Base-by-base conservation (phyloP, 1,140 invertebrate genomes). In the Megalonaias nervosa region DNA sequence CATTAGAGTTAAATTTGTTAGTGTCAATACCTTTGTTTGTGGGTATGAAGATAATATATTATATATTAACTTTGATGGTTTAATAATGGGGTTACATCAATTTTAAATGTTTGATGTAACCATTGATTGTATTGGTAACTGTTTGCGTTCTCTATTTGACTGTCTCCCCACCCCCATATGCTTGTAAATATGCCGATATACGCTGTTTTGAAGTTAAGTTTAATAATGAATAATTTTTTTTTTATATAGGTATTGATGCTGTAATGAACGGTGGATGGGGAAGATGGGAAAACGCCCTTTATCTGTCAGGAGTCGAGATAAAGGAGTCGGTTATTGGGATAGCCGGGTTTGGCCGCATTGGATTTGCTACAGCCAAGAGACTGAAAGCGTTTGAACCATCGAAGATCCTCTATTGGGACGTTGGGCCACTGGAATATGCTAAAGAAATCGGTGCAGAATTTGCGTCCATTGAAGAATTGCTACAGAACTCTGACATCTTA, bases 241-340 rank as follows among this genome's bases (percentile, higher is more conserved):
- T 68, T 71, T 67, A 31, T 75, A 57, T 70, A 88, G 87, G 71
- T 70, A 65, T 82, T 6, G 48, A 77, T 48, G 83, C 84, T 23
- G 86, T 89, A 12, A 75, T 80, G 6, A 71, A 77, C 70, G 88
- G 88, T n/a, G 75, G 58, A 3, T 89, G 88, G 85, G 86, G 90
- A 76, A 92, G 94, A 96, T 98, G 96, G 96, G 96, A 96, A 0
- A 93, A 94, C 2, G 96, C 96, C 0, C 92, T 93, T 71, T 98
- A 95, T 94, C 95, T 98, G 95, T 96, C 95, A 84, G 97, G 97
- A 0, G 94, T 93, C 66, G 94, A 94, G 6, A 89, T 98, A 2
- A 92, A 93, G 60, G 93, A 93, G 16, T 94, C 95, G 0, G 95
- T 94, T 31, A 94, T 98, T n/a, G 97, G 97, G 14, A 95, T 98